These are phyloP conservation scores for Drosophila lowei DNA, from an alignment of 1,140 invertebrate genomes.

Conservation along the genomic window DNA sequence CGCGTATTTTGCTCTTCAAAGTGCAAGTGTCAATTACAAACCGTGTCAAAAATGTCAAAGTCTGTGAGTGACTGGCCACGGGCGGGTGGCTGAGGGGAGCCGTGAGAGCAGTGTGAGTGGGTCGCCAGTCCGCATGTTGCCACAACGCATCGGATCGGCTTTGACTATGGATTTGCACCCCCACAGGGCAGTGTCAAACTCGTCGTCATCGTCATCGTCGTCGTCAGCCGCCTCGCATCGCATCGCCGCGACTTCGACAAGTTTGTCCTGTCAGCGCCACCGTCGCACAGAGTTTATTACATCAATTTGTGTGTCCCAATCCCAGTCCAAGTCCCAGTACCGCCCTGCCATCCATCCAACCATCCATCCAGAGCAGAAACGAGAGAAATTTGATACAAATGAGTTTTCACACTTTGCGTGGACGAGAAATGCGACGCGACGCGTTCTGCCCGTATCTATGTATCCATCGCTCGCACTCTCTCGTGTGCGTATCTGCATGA, in stretches of 20 bases:
- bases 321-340: constrained; percentile 5
- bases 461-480: constrained; percentile 9
- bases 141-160: constrained; percentile 33
- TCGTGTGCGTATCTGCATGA: constrained; percentile 11
- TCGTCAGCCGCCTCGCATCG: no score
- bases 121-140: constrained; percentile 13
- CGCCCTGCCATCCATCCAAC: no score
- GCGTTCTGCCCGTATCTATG: constrained; percentile 6
- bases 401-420: constrained; percentile 78
- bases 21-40: constrained; percentile 82
- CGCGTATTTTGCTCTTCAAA: constrained; percentile 52
- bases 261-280: constrained; percentile 76
- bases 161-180: constrained; percentile 52
- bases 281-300: constrained; percentile 75
- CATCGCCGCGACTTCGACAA: constrained; percentile 62
- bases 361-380: constrained; percentile 5
- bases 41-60: constrained; percentile 81
- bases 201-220: constrained; percentile 24
- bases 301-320: constrained; percentile 68
- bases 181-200: constrained; percentile 33
- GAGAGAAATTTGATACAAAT: constrained; percentile 81
- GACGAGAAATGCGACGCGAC: not conserved
- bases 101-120: not conserved
- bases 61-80: constrained; percentile 69
- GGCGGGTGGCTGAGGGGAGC: constrained; percentile 14